Evolutionary conservation across 2,888 invertebrate genomes (phyloP).

Genomic region (Argyresthia goedartella): DNA sequence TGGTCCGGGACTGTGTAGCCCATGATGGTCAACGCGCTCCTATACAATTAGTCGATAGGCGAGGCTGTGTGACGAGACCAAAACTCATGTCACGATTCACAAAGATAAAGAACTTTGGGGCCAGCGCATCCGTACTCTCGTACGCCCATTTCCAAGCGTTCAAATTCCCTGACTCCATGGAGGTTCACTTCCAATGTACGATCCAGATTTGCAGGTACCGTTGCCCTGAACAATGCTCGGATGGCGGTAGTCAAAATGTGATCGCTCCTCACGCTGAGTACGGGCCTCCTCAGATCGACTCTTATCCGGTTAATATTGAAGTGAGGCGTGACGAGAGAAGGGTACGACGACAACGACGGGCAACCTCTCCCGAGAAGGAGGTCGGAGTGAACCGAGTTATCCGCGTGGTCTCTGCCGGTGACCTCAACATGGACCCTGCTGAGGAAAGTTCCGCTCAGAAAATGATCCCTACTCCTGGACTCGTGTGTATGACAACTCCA

Average conservation of each 20-base stretch:
- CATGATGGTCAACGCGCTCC: conserved; percentile 95
- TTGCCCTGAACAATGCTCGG: conserved; percentile 93
- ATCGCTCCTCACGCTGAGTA: conserved; percentile 75
- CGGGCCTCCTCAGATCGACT: conserved; percentile 75
- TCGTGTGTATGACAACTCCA: conserved; percentile 96
- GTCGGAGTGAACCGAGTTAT: conserved; percentile 92
- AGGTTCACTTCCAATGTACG: conserved; percentile 95
- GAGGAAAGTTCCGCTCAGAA: conserved; percentile 74
- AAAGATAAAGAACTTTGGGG: conserved; percentile 95
- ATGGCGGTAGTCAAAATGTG: conserved; percentile 57
- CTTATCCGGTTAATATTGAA: conserved; percentile 72
- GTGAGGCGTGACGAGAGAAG: conserved; percentile 81
- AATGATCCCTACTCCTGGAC: conserved; percentile 76
- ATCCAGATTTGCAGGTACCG: conserved; percentile 94
- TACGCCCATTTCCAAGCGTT: conserved; percentile 96
- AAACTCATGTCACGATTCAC: conserved; percentile 95
- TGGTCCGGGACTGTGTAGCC: conserved; percentile 93
- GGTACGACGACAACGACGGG: conserved; percentile 75
- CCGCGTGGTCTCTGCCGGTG: conserved; percentile 92
- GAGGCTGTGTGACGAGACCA: conserved; percentile 92
- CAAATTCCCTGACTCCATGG: conserved; percentile 97
- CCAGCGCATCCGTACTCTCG: conserved; percentile 90
- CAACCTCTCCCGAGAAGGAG: conserved; percentile 78
- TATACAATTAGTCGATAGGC: conserved; percentile 92
- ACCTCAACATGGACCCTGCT: conserved; percentile 83